phyloP scores from a whole-genome alignment of 2,888 invertebrate species.

The Magallana nippona region DNA sequence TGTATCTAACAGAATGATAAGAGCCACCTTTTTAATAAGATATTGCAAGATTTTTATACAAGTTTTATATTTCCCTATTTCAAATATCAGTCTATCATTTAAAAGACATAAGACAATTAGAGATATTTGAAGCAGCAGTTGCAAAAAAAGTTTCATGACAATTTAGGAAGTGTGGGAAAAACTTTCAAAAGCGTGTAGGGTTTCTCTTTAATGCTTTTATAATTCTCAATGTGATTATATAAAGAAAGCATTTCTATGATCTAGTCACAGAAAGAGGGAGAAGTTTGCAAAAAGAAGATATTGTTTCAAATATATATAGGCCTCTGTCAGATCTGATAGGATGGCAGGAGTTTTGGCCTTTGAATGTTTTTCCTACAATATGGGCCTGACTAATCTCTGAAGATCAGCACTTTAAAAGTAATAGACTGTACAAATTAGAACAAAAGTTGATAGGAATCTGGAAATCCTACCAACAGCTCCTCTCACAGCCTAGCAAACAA shows the following conservation, averaged over 20 bases:
- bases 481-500: not conserved
- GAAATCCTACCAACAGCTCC: constrained; percentile 24
- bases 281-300: constrained; percentile 20
- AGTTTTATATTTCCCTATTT: not conserved
- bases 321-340: constrained; percentile 2
- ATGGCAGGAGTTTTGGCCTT: constrained; percentile 15
- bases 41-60: too few relatives aligned
- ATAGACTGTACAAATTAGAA: constrained; percentile 35
- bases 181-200: not conserved
- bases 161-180: constrained; percentile 2
- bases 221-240: not conserved
- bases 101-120: constrained; percentile 7
- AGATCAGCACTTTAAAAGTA: constrained; percentile 24
- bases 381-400: not conserved
- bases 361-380: constrained; percentile 8
- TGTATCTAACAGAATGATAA: not conserved
- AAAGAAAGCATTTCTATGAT: constrained; percentile 15
- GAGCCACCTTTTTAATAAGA: not conserved
- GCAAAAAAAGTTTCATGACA: not conserved
- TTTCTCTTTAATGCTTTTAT: not conserved
- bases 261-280: not conserved
- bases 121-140: not conserved
- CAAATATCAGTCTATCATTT: not conserved
- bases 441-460: constrained; percentile 12
- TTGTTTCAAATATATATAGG: constrained; percentile 19